Conservation (phyloP, 2,888 invertebrate species). For the Melolontha melolontha region DNA sequence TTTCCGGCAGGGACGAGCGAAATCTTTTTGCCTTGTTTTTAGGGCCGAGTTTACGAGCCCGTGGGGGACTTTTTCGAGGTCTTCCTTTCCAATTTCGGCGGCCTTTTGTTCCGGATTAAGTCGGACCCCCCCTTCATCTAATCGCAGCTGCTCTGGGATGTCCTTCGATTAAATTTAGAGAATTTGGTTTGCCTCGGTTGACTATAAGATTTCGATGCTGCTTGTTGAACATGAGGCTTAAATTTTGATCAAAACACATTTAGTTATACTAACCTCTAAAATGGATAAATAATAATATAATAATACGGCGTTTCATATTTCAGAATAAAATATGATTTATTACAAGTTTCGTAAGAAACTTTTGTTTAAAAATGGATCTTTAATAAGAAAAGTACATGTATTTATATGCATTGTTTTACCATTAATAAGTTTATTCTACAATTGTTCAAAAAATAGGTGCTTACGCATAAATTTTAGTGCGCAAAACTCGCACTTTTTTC, state of each 20-base stretch:
- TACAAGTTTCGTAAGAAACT: no score
- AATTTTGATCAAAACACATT: not conserved
- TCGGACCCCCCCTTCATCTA: conserved; percentile 14
- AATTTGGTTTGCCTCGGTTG: conserved; percentile 11
- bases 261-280: no score
- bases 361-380: no score
- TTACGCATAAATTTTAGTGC: no score
- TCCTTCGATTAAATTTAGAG: conserved; percentile 27
- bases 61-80: conserved; percentile 30
- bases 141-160: conserved; percentile 24
- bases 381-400: no score
- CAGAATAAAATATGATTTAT: no score
- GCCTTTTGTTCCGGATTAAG: conserved; percentile 34
- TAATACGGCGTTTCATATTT: no score
- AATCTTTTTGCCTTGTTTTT: conserved; percentile 21
- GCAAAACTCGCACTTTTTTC: no score
- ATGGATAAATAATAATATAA: no score
- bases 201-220: conserved; percentile 15
- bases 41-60: conserved; percentile 25
- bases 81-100: conserved; percentile 29
- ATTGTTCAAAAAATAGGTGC: no score
- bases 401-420: no score
- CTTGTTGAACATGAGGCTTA: conserved; percentile 18
- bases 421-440: no score
- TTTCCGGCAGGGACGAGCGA: not conserved